A percentile compares a stretch with the other conserved stretches of the same genome.
Evolutionary conservation across 2,797 vertebrate genomes (phyloP).

Genomic region (Rachycentron canadum): DNA sequence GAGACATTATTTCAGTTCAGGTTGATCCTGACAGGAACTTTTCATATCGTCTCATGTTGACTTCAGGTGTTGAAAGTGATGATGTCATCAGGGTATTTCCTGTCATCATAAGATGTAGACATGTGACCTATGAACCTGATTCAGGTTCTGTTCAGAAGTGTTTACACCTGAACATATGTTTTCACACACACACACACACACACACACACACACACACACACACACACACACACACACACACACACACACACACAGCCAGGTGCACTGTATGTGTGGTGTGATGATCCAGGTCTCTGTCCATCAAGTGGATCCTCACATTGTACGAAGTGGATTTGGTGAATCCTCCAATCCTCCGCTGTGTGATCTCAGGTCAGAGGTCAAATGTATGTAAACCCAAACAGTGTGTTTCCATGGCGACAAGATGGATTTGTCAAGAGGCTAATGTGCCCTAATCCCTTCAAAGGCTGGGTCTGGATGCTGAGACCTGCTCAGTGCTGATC

Average conservation of each 20-base stretch:
- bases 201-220: conserved; percentile 13
- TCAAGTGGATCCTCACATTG: conserved; percentile 61
- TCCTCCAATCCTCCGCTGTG: conserved; percentile 42
- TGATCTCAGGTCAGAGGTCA: conserved; percentile 70
- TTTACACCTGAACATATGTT: no score
- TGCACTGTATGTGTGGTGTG: conserved; percentile 53
- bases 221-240: neutral
- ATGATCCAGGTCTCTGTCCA: conserved; percentile 49
- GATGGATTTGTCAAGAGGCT: conserved; percentile 68
- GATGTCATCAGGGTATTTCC: no score
- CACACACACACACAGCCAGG: conserved; percentile 20
- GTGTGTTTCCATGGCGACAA: conserved; percentile 59
- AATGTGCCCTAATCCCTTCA: conserved; percentile 73
- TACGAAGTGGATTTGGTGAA: conserved; percentile 54
- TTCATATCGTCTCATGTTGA: no score
- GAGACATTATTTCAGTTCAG: no score
- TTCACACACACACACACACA: no score
- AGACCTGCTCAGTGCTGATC: conserved; percentile 47
- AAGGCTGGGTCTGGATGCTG: conserved; percentile 51
- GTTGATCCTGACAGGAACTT: no score
- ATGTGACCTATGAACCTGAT: no score
- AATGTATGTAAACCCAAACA: conserved; percentile 68
- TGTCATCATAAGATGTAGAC: no score
- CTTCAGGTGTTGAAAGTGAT: no score
- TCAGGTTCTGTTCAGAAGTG: no score